These are phyloP conservation scores for Elegia similella DNA, from an alignment of 2,888 invertebrate species.

Conservation along the genomic window DNA sequence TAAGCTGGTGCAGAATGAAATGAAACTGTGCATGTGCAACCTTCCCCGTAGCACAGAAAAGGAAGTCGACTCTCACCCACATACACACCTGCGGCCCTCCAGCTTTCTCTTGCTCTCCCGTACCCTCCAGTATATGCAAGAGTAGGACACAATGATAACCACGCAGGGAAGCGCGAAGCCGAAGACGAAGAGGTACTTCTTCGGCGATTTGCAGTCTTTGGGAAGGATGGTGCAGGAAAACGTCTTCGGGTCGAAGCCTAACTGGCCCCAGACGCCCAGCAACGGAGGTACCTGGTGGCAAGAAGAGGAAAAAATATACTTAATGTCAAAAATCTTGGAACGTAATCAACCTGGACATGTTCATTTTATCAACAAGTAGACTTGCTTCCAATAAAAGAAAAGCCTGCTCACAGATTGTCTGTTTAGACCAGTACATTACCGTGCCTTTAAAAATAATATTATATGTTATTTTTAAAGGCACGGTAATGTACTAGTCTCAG, in stretches of 20 bases:
- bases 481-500: too few species aligned
- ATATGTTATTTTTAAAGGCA: too few species aligned
- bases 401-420: too few species aligned
- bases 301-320: not conserved
- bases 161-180: conserved; percentile 92
- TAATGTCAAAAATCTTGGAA: too few species aligned
- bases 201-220: conserved; percentile 89
- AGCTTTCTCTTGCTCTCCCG: conserved; percentile 87
- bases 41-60: conserved; percentile 40
- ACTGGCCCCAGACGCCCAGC: conserved; percentile 90
- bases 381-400: too few species aligned
- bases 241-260: conserved; percentile 89
- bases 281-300: conserved; percentile 87
- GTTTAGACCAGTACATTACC: too few species aligned
- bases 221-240: conserved; percentile 94
- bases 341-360: too few species aligned
- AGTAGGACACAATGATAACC: conserved; percentile 92
- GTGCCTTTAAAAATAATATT: too few species aligned
- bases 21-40: conserved; percentile 15
- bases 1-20: not conserved
- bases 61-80: conserved; percentile 61
- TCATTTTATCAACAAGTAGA: too few species aligned
- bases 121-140: conserved; percentile 92
- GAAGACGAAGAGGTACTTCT: conserved; percentile 90
- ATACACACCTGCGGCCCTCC: conserved; percentile 85